Conservation (phyloP, 30 jellyfish, hydroid and myxozoan species). For the Rhopilema esculentum region DNA sequence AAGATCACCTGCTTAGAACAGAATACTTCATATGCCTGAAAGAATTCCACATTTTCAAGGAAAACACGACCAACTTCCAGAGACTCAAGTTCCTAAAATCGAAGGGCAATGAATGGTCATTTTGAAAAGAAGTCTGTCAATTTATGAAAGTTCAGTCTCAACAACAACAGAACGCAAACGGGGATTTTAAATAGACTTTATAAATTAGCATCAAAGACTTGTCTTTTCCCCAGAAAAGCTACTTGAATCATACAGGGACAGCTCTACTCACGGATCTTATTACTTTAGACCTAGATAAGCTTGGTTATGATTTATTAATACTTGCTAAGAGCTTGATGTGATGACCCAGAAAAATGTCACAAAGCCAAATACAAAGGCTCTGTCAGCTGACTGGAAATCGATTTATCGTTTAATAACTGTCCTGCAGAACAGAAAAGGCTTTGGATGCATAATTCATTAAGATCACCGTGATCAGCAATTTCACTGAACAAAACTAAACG, state of each 20-base stretch:
- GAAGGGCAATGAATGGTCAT: too few species aligned
- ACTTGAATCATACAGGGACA: neutral
- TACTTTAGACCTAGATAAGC: neutral
- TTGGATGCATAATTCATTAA: neutral
- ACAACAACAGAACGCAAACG: too few species aligned
- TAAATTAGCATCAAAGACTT: too few species aligned
- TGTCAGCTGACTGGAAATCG: neutral
- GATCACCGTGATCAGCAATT: neutral
- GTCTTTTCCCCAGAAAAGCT: neutral
- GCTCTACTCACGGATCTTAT: neutral
- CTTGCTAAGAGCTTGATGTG: neutral
- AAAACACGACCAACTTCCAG: constrained; percentile 85
- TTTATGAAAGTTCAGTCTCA: too few species aligned
- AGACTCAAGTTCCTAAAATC: constrained; percentile 56
- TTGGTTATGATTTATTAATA: neutral
- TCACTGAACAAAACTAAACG: neutral
- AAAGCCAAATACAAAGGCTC: neutral
- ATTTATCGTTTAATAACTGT: neutral
- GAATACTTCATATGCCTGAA: constrained; percentile 87
- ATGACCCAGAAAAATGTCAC: neutral
- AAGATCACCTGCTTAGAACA: constrained; percentile 81
- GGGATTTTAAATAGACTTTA: too few species aligned
- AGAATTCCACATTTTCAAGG: constrained; percentile 81
- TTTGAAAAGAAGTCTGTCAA: neutral
- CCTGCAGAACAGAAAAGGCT: neutral